phyloP scores from a whole-genome alignment of 2,888 invertebrate genomes.

The Himalopsyche japonica region DNA sequence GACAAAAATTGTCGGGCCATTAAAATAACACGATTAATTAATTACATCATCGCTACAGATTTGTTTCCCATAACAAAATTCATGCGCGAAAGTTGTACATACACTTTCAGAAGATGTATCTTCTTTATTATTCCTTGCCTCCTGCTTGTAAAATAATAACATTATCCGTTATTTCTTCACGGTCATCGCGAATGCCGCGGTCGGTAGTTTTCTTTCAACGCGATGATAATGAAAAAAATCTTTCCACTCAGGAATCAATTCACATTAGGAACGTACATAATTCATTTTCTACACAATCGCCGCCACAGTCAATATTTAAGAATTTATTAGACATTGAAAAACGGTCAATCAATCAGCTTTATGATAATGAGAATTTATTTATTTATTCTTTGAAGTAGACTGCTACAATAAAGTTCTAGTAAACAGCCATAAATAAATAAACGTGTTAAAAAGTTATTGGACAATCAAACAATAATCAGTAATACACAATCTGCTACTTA shows the following conservation, averaged over 20 bases:
- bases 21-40: neutral
- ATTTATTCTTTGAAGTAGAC: no score
- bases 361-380: no score
- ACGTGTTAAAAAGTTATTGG: no score
- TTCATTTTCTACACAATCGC: neutral
- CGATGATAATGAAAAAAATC: neutral
- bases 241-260: neutral
- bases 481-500: no score
- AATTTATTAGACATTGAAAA: neutral
- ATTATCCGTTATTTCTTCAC: neutral
- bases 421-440: no score
- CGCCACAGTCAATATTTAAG: neutral
- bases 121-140: neutral
- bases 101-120: neutral
- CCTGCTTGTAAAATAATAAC: neutral
- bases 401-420: no score
- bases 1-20: no score
- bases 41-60: neutral
- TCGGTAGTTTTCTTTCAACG: neutral
- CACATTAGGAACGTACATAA: neutral
- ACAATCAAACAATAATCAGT: no score
- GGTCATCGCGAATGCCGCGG: slow-evolving; percentile 6
- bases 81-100: neutral
- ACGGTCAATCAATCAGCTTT: neutral
- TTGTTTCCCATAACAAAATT: neutral